Base-by-base conservation (phyloP, 1,140 invertebrate species). In the Amyelois transitella region DNA sequence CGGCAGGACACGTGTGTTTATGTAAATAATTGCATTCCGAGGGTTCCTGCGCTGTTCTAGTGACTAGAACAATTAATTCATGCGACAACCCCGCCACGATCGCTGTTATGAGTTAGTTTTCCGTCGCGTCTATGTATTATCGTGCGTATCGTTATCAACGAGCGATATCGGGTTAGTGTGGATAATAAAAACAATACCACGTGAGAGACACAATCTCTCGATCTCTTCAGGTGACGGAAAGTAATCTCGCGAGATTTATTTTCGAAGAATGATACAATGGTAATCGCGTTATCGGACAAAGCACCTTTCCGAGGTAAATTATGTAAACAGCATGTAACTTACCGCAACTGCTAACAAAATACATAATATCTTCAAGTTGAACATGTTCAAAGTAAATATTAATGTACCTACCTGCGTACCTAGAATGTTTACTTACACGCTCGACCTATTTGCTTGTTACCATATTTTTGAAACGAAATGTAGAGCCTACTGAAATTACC, bases 151-250 rank as follows among this genome's bases (percentile, higher is more conserved):
- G 69, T 77, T 84, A 82, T 86, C 79, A 66, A 58, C 32, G 48
- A 55, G 50, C 53, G 72, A 75, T 79, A 77, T 69, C 58, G 55
- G 50, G 54, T 50, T 60, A 52, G 53, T 68, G 60, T 73, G 68
- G 68, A 79, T 77, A 83, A 84, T 81, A 83, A 85, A 85, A 84
- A 87, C 81, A 87, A 78, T 78, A 62, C 69, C 84, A 84, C 81
- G 84, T 85, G 84, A 85, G 77, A 66, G 51, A 55, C 55, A 44
- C 51, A 21, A 63, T 49, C 52, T 71, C 68, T 72, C 63, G 61
- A 68, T 70, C 67, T 62, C 64, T 14, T 20, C 6, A 48, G 45
- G 18, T 67, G 62, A 70, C 56, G 48, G 51, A 64, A 61, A 72
- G 64, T 69, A 72, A 75, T 78, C 72, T 79, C 72, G 70, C 76